phyloP scores from a whole-genome alignment of 2,888 invertebrate genomes.

The Latheticus oryzae region DNA sequence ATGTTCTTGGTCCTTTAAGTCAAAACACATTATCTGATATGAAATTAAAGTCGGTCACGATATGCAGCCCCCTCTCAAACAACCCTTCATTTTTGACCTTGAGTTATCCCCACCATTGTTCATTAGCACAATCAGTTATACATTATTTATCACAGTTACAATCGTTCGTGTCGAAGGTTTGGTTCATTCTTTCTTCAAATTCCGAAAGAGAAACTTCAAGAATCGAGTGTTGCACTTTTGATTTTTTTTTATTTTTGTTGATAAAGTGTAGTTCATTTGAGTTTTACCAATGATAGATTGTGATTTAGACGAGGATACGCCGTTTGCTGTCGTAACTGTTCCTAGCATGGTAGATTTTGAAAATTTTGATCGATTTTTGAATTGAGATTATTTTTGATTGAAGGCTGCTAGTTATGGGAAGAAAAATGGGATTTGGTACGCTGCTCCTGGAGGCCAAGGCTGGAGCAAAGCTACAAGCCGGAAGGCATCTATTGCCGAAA shows the following conservation, averaged over 20 bases:
- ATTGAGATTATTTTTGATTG: constrained; percentile 19
- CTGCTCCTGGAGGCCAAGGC: constrained; percentile 70
- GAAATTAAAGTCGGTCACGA: constrained; percentile 50
- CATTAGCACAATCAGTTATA: constrained; percentile 59
- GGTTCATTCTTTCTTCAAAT: constrained; percentile 41
- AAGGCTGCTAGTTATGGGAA: constrained; percentile 91
- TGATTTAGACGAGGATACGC: constrained; percentile 72
- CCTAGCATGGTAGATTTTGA: constrained; percentile 70
- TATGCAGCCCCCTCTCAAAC: constrained; percentile 41
- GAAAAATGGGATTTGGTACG: constrained; percentile 91
- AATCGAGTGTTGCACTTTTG: constrained; percentile 3
- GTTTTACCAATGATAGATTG: constrained; percentile 58
- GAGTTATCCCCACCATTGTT: constrained; percentile 52
- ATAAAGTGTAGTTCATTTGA: constrained; percentile 12
- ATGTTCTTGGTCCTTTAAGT: constrained; percentile 19
- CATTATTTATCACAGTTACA: constrained; percentile 56
- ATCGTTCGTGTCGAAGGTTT: constrained; percentile 51
- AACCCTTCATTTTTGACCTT: constrained; percentile 58
- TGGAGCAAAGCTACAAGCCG: constrained; percentile 79
- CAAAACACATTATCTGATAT: constrained; percentile 43
- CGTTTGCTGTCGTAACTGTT: constrained; percentile 76
- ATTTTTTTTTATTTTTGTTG: constrained; percentile 13
- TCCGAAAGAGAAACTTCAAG: constrained; percentile 16
- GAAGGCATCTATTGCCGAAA: constrained; percentile 86
- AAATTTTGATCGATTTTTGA: constrained; percentile 1